Conservation (phyloP, 1,140 invertebrate species). For the Euglossa dilemma region DNA sequence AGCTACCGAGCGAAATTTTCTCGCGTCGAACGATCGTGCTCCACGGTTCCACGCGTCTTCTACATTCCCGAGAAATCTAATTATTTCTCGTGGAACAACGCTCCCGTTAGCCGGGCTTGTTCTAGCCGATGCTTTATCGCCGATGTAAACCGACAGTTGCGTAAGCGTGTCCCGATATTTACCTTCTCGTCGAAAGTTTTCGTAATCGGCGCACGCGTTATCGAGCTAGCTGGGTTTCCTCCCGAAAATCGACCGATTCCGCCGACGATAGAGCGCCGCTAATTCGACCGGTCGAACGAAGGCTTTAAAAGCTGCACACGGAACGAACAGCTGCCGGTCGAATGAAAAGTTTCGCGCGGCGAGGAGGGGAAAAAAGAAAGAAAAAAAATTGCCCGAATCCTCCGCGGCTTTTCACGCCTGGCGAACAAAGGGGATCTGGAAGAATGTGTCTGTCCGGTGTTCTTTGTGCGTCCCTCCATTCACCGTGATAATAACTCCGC, state of each 20-base stretch:
- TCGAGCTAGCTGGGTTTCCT: neutral
- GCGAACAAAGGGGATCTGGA: constrained; percentile 30
- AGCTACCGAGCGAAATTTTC: neutral
- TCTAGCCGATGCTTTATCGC: neutral
- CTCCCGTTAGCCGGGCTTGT: neutral
- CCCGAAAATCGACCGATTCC: constrained; percentile 12
- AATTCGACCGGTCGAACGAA: neutral
- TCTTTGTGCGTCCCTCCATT: constrained; percentile 29
- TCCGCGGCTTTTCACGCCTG: constrained; percentile 26
- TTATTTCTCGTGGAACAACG: no score
- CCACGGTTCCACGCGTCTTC: no score
- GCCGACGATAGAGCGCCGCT: neutral
- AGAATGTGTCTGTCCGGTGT: constrained; percentile 15
- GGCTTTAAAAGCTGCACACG: neutral
- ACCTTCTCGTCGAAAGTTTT: neutral
- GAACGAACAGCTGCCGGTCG: constrained; percentile 17
- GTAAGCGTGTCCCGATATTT: neutral
- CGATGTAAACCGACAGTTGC: neutral
- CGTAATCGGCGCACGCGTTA: neutral
- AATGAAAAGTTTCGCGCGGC: constrained; percentile 33
- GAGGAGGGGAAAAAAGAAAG: neutral
- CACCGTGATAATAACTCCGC: constrained; percentile 28
- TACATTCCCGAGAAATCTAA: no score
- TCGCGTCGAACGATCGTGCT: neutral
- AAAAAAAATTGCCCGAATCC: constrained; percentile 48